Evolutionary conservation across 35 echinoderm and acorn worm genomes (phyloP).

Genomic region (Holothuria glaberrima): DNA sequence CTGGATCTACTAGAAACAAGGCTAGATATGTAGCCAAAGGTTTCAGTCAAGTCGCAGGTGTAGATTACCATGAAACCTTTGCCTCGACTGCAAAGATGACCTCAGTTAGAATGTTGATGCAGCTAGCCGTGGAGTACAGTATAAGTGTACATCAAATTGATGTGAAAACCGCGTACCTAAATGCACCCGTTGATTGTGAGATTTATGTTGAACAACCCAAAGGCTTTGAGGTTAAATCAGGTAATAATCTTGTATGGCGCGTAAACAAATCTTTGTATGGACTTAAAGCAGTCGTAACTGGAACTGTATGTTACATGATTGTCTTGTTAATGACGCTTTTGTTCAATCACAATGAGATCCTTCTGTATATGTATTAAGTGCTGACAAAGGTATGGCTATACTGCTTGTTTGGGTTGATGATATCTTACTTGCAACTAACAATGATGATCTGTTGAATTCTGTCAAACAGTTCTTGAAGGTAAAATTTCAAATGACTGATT

Average conservation of each 20-base stretch:
- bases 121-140: constrained; percentile 32
- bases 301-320: constrained; percentile 71
- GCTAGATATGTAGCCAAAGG: constrained; percentile 69
- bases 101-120: constrained; percentile 27
- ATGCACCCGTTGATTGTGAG: constrained; percentile 75
- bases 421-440: constrained; percentile 58
- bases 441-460: constrained; percentile 17
- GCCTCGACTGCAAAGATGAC: constrained; percentile 60
- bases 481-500: constrained; percentile 66
- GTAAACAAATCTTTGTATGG: constrained; percentile 77
- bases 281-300: constrained; percentile 69
- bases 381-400: constrained; percentile 51
- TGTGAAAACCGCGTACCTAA: constrained; percentile 77
- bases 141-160: constrained; percentile 73
- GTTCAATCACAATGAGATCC: constrained; percentile 35
- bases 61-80: constrained; percentile 74
- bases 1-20: constrained; percentile 12
- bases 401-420: constrained; percentile 55
- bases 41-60: constrained; percentile 37
- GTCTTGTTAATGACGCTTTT: constrained; percentile 52
- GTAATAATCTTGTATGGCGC: constrained; percentile 53
- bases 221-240: constrained; percentile 22
- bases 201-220: constrained; percentile 63
- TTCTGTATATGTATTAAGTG: constrained; percentile 27
- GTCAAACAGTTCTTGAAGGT: constrained; percentile 31